Percentiles rank a stretch among this genome's conserved stretches.
These are phyloP conservation scores for Agelaius tricolor DNA, from an alignment of 2,113 vertebrate genomes.

Conservation along the genomic window DNA sequence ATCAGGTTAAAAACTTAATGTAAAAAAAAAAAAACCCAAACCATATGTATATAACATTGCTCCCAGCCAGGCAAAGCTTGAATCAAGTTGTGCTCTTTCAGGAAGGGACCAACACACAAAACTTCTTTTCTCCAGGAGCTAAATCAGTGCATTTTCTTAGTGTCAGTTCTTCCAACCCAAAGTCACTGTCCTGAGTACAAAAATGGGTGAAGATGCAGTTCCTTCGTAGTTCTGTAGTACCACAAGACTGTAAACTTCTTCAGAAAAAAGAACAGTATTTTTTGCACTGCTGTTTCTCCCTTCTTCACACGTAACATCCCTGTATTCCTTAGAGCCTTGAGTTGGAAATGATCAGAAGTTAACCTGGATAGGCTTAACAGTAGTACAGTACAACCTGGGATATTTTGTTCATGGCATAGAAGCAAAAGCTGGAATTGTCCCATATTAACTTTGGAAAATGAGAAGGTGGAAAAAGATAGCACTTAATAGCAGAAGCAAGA, in stretches of 20 bases:
- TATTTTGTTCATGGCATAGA: neutral
- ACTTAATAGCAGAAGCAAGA: neutral
- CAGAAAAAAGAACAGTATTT: neutral
- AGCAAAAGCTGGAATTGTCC: neutral
- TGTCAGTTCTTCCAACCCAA: neutral
- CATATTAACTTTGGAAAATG: neutral
- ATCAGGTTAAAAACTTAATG: neutral
- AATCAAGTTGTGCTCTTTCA: neutral
- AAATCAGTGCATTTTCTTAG: neutral
- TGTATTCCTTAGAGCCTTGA: neutral
- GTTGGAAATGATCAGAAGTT: neutral
- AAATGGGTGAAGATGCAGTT: neutral
- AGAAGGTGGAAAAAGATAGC: neutral
- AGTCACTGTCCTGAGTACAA: neutral
- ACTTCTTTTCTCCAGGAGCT: neutral
- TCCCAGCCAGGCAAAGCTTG: neutral
- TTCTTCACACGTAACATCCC: fast-evolving
- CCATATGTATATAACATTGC: neutral
- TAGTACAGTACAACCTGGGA: neutral
- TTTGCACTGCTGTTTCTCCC: neutral
- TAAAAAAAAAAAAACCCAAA: neutral
- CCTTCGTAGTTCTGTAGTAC: neutral
- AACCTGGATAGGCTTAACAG: neutral
- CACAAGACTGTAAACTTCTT: neutral
- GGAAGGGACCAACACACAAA: neutral